Conservation (phyloP, 2,888 invertebrate genomes). For the Synergus japonicus region DNA sequence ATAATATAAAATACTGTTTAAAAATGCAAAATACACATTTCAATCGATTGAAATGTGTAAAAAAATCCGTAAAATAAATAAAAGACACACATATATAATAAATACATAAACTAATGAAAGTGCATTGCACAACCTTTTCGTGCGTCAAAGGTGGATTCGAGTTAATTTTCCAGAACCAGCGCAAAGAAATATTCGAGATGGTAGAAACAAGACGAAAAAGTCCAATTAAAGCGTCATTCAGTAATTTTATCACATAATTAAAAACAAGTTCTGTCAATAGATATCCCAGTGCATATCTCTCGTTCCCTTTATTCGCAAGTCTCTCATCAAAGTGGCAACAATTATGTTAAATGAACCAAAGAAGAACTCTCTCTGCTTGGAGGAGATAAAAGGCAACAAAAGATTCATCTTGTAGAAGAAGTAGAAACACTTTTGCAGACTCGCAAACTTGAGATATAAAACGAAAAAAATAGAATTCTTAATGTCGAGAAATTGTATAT, state of each 20-base stretch:
- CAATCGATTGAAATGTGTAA: too few species aligned
- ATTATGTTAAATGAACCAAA: constrained; percentile 21
- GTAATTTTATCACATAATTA: constrained; percentile 11
- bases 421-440: not conserved
- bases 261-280: constrained; percentile 3
- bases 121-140: not conserved
- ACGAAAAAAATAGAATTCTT: not conserved
- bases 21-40: too few species aligned
- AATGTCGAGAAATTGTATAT: constrained; percentile 14
- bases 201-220: not conserved
- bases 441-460: constrained; percentile 11
- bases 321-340: constrained; percentile 27
- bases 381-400: constrained; percentile 40
- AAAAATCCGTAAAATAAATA: too few species aligned
- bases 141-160: not conserved
- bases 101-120: not conserved
- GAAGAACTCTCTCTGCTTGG: constrained; percentile 2
- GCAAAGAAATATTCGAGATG: not conserved
- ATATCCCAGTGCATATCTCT: not conserved
- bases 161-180: not conserved
- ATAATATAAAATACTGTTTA: too few species aligned
- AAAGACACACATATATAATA: too few species aligned
- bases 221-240: constrained; percentile 10
- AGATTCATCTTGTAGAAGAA: constrained; percentile 12
- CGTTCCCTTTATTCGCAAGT: not conserved